Conservation (phyloP, 92 coral and sea anemone species). For the Paramuricea clavata region DNA sequence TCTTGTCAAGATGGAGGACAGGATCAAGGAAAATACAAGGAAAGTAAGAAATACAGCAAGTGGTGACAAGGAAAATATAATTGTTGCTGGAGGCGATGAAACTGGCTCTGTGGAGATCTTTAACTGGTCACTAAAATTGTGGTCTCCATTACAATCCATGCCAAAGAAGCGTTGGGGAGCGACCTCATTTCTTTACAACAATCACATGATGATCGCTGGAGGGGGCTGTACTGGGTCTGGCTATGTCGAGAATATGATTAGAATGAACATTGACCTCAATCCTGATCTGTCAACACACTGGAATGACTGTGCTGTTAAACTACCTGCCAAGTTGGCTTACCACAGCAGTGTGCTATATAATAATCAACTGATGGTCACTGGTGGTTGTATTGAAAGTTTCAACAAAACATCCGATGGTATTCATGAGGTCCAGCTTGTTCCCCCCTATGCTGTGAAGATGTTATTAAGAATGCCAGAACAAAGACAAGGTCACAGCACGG, state of each 20-base stretch:
- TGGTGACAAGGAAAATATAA: constrained; percentile 8
- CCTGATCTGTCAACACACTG: constrained; percentile 25
- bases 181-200: background rate
- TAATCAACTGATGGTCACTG: background rate
- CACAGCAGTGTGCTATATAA: constrained; percentile 17
- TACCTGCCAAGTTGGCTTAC: background rate
- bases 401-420: background rate
- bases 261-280: background rate
- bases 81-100: background rate
- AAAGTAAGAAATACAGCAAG: background rate
- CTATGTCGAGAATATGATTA: background rate
- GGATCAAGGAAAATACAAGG: background rate
- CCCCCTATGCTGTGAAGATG: constrained; percentile 5
- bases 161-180: background rate
- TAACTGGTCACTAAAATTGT: background rate
- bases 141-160: constrained; percentile 8
- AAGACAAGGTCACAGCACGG: background rate
- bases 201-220: constrained; percentile 1
- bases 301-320: background rate
- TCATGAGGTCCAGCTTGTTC: background rate
- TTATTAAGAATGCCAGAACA: constrained; percentile 9
- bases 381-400: background rate
- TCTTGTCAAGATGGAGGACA: background rate
- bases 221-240: background rate
- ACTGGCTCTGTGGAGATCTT: background rate